Evolutionary conservation across 2,888 invertebrate genomes (phyloP).

Genomic region (Dioctria rufipes): DNA sequence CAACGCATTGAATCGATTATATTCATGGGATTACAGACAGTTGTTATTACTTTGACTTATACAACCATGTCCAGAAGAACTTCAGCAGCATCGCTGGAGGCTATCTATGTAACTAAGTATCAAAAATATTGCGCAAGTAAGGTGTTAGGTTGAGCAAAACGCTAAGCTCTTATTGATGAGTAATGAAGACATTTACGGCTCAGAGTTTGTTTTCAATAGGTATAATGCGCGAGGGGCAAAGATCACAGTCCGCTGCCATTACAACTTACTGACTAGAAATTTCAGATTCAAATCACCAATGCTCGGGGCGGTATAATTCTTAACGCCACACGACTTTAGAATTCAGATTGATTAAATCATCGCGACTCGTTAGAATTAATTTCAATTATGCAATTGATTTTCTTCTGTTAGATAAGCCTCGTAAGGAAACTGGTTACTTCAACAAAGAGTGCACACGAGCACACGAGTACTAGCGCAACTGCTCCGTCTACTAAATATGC

Average conservation of each 20-base stretch:
- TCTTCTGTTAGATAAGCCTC: constrained; percentile 37
- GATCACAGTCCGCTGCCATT: background rate
- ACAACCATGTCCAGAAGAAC: no score
- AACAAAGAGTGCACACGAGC: constrained; percentile 18
- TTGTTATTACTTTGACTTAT: no score
- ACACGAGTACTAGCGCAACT: constrained; percentile 10
- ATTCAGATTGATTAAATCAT: constrained; percentile 44
- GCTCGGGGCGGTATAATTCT: background rate
- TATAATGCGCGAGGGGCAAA: constrained; percentile 20
- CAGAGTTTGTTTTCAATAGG: constrained; percentile 30
- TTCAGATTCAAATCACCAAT: background rate
- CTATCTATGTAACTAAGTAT: no score
- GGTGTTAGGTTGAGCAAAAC: no score
- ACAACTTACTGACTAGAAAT: constrained; percentile 1
- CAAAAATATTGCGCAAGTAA: no score
- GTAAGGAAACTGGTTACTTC: background rate
- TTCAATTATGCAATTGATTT: constrained; percentile 48
- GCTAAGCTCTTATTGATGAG: background rate
- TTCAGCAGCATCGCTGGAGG: no score
- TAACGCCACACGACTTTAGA: constrained; percentile 11
- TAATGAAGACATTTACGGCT: constrained; percentile 28
- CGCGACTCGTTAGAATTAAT: constrained; percentile 33
- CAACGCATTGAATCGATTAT: background rate
- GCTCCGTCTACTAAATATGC: constrained; percentile 1
- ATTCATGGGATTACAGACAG: no score